Percentiles rank a stretch among this genome's conserved stretches.
These are phyloP conservation scores for Imbricaverruca yamaguchii DNA, from an alignment of 2,888 invertebrate genomes.

Conservation along the genomic window DNA sequence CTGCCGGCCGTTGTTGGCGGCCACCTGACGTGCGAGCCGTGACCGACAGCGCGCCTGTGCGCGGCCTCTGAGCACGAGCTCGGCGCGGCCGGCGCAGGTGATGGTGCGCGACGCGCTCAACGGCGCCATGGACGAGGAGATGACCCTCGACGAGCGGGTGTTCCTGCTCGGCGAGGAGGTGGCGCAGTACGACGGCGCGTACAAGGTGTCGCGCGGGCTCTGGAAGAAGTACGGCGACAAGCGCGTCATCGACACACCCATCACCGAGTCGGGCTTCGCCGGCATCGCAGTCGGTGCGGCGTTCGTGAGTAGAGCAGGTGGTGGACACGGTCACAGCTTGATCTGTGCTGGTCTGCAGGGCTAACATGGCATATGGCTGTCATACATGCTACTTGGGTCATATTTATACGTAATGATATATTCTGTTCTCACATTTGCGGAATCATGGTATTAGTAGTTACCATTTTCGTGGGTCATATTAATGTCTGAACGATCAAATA, in stretches of 20 bases:
- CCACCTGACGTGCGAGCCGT: too few relatives aligned
- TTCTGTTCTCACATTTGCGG: too few relatives aligned
- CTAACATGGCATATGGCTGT: too few relatives aligned
- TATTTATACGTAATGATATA: too few relatives aligned
- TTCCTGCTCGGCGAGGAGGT: conserved; percentile 95
- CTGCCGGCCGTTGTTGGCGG: too few relatives aligned
- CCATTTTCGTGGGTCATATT: too few relatives aligned
- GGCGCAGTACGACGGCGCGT: conserved; percentile 89
- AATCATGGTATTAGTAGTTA: too few relatives aligned
- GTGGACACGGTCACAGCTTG: too few relatives aligned
- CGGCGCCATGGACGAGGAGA: conserved; percentile 92
- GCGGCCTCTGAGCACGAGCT: conserved; percentile 25
- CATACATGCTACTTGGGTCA: too few relatives aligned
- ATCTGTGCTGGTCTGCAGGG: too few relatives aligned
- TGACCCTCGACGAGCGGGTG: conserved; percentile 82
- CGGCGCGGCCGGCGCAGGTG: conserved; percentile 50
- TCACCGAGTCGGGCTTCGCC: conserved; percentile 94
- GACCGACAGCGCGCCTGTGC: not conserved
- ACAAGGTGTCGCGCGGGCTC: conserved; percentile 76
- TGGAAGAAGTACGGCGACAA: conserved; percentile 99
- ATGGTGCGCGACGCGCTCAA: conserved; percentile 96
- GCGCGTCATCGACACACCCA: conserved; percentile 94
- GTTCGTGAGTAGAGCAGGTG: conserved; percentile 48
- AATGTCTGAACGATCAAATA: too few relatives aligned
- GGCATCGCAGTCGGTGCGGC: conserved; percentile 94